Conservation (phyloP, 2,113 vertebrate genomes). For the Macrotis lagotis region DNA sequence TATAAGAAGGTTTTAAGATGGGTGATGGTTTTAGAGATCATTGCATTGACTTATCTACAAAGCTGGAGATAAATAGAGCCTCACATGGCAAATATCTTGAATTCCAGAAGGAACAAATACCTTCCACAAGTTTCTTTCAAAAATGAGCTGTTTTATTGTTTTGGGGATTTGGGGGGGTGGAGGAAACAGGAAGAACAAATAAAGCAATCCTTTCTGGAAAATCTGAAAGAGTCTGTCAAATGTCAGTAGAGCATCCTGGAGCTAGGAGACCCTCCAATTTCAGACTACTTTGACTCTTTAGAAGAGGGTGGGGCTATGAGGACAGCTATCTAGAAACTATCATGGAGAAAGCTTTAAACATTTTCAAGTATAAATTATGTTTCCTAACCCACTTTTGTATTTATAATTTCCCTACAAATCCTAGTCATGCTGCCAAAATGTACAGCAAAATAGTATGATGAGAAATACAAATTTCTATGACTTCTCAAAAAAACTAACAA, state of each 20-base stretch:
- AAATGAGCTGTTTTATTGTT: not conserved
- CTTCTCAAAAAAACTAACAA: not conserved
- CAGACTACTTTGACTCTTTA: not conserved
- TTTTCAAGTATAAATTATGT: not conserved
- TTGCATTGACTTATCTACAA: not conserved
- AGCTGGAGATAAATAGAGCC: not conserved
- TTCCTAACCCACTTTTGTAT: not conserved
- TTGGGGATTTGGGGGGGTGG: not conserved
- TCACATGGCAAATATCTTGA: not conserved
- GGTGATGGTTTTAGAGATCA: not conserved
- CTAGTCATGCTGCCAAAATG: not conserved
- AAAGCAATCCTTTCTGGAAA: not conserved
- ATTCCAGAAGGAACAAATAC: not conserved
- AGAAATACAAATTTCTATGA: not conserved
- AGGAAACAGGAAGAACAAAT: not conserved
- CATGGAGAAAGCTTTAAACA: not conserved
- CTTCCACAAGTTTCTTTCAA: not conserved
- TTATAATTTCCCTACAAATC: not conserved
- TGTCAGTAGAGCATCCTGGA: not conserved
- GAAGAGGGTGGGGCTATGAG: not conserved
- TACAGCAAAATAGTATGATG: not conserved
- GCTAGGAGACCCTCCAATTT: not conserved
- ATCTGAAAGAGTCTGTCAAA: not conserved
- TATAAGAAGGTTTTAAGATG: not conserved
- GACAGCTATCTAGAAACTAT: not conserved